phyloP scores from a whole-genome alignment of 2,888 invertebrate species.

The Neoaliturus tenellus region DNA sequence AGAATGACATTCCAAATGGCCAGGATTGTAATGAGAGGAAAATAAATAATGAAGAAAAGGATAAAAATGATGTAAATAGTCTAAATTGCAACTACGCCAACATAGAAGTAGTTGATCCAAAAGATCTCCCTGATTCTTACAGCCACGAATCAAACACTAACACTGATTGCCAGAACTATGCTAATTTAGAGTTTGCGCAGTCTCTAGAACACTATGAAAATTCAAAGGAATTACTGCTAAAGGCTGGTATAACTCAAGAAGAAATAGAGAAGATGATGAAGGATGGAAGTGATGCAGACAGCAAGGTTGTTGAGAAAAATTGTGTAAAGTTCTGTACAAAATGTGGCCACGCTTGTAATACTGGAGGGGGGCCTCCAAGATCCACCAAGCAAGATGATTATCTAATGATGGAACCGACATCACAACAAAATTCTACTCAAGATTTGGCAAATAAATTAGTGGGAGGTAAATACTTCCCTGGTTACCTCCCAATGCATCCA shows the following conservation, averaged over 20 bases:
- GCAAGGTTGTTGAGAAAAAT: constrained; percentile 67
- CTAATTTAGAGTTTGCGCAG: constrained; percentile 82
- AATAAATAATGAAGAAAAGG: constrained; percentile 55
- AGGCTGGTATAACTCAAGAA: constrained; percentile 73
- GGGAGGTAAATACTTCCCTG: constrained; percentile 54
- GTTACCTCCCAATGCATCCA: constrained; percentile 65
- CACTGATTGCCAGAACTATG: constrained; percentile 69
- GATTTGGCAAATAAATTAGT: constrained; percentile 58
- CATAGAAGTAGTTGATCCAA: constrained; percentile 65
- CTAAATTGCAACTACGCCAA: constrained; percentile 79
- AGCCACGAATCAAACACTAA: constrained; percentile 50
- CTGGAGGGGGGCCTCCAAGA: constrained; percentile 54
- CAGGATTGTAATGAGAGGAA: constrained; percentile 69
- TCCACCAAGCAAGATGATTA: constrained; percentile 76
- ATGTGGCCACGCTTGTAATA: constrained; percentile 62
- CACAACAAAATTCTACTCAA: constrained; percentile 28
- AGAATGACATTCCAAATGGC: constrained; percentile 77
- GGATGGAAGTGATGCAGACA: constrained; percentile 50
- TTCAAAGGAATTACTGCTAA: constrained; percentile 80
- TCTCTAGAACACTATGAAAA: constrained; percentile 88
- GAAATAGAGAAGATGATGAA: constrained; percentile 55
- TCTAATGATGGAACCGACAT: constrained; percentile 80
- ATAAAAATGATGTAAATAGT: constrained; percentile 20
- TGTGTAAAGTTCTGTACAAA: constrained; percentile 64
- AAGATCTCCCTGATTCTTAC: neutral